These are phyloP conservation scores for Triops longicaudatus DNA, from an alignment of 1,140 invertebrate species.

Conservation along the genomic window DNA sequence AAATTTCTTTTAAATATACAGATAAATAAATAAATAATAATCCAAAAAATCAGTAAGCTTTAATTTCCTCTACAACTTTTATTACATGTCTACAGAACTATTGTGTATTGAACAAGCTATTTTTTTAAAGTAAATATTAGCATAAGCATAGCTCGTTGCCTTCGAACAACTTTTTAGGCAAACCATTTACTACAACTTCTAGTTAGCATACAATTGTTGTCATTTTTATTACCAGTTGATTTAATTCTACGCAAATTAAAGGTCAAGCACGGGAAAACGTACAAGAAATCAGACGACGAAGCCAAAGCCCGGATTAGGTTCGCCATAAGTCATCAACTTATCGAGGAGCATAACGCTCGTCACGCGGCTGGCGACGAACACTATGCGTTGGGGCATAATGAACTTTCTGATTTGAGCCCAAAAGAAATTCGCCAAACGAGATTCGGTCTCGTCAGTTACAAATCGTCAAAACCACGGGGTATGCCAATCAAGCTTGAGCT, in stretches of 20 bases:
- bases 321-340: not conserved
- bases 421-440: not conserved
- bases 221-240: not conserved
- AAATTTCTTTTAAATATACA: not conserved
- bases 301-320: conserved; percentile 1
- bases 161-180: too few species aligned
- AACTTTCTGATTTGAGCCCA: not conserved
- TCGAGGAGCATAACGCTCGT: conserved; percentile 18
- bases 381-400: conserved; percentile 10
- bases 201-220: not conserved
- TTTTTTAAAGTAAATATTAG: too few species aligned
- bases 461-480: not conserved
- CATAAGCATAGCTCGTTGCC: too few species aligned
- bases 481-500: not conserved
- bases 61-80: too few species aligned
- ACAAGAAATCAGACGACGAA: not conserved
- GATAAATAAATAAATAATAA: too few species aligned
- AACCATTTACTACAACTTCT: not conserved
- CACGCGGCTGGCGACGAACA: not conserved
- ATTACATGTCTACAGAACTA: too few species aligned
- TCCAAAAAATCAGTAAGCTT: too few species aligned
- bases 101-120: too few species aligned
- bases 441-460: not conserved
- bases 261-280: conserved; percentile 36
- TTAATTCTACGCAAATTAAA: conserved; percentile 11